Conservation (phyloP, 2,888 invertebrate species). For the Drosophila fungiperda region DNA sequence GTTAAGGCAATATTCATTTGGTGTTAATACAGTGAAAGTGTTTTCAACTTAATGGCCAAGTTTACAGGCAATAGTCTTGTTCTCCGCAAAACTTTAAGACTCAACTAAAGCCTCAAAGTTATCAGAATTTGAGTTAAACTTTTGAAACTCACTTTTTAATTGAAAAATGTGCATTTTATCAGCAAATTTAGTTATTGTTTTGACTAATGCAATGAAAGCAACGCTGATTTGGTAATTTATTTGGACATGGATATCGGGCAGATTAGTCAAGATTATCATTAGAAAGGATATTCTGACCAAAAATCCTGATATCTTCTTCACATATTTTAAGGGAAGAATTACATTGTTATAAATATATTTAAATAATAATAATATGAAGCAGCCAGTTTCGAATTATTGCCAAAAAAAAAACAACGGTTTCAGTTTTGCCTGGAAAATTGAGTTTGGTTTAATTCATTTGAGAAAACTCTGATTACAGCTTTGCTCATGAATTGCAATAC, state of each 20-base stretch:
- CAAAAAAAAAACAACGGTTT: neutral
- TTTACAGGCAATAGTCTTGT: conserved; percentile 29
- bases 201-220: neutral
- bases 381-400: neutral
- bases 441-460: neutral
- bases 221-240: neutral
- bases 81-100: conserved; percentile 37
- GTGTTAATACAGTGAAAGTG: conserved; percentile 79
- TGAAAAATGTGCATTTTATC: neutral
- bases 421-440: neutral
- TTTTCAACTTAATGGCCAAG: conserved; percentile 38
- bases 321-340: neutral
- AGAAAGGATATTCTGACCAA: neutral
- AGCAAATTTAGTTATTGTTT: neutral
- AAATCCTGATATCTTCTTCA: neutral
- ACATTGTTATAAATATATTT: neutral
- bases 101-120: conserved; percentile 4
- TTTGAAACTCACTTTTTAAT: neutral
- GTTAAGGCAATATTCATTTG: conserved; percentile 68
- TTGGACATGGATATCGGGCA: neutral
- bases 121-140: neutral
- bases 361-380: neutral
- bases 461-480: neutral
- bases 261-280: neutral
- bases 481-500: neutral